Percentiles rank a stretch among this genome's conserved stretches.
These are phyloP conservation scores for Heliconius sara DNA, from an alignment of 2,888 invertebrate species.

Conservation along the genomic window DNA sequence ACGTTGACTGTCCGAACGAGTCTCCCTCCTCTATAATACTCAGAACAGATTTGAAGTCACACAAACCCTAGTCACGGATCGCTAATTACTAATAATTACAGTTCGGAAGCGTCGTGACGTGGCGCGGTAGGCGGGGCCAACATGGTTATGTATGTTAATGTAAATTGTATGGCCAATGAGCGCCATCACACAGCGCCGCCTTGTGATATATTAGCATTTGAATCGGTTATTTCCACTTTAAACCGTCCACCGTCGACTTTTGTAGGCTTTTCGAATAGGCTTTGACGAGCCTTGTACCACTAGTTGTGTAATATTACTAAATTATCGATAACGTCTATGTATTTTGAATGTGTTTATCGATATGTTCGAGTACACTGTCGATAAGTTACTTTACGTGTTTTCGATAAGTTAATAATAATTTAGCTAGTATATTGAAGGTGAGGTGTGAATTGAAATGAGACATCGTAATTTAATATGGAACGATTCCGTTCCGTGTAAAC, in stretches of 20 bases:
- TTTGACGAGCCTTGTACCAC: constrained; percentile 58
- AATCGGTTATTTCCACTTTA: constrained; percentile 75
- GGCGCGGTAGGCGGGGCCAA: constrained; percentile 72
- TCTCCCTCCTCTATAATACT: constrained; percentile 24
- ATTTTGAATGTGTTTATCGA: constrained; percentile 53
- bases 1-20: constrained; percentile 39
- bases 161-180: constrained; percentile 79
- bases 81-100: constrained; percentile 80
- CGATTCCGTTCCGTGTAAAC: constrained; percentile 47
- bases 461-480: constrained; percentile 56
- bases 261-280: constrained; percentile 67
- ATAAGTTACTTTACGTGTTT: constrained; percentile 68
- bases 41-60: constrained; percentile 55
- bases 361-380: constrained; percentile 58
- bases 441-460: constrained; percentile 63
- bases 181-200: constrained; percentile 73
- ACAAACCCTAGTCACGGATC: constrained; percentile 67
- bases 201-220: constrained; percentile 83
- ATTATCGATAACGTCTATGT: constrained; percentile 61
- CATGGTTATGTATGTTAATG: constrained; percentile 78
- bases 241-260: constrained; percentile 58
- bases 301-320: constrained; percentile 72
- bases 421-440: constrained; percentile 56
- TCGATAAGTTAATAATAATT: constrained; percentile 57
- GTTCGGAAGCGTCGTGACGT: constrained; percentile 75